A percentile compares a stretch with the other conserved stretches of the same genome.
Conservation (phyloP, 2,113 vertebrate species). For the Triplophysa rosa region DNA sequence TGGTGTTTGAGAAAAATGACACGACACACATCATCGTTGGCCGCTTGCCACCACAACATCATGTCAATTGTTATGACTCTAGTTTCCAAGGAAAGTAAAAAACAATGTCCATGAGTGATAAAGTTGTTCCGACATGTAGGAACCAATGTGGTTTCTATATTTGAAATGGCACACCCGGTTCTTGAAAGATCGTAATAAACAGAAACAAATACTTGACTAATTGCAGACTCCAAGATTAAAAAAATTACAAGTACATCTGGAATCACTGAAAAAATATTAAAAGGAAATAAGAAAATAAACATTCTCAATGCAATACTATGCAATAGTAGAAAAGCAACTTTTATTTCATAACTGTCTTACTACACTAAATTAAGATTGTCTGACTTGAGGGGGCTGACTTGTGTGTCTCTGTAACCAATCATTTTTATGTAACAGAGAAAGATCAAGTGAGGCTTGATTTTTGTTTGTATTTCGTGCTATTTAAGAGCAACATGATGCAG, state of each 20-base stretch:
- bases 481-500: not conserved
- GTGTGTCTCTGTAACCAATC: constrained; percentile 9
- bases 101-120: constrained; percentile 5
- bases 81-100: constrained; percentile 8
- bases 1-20: not conserved
- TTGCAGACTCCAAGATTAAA: not conserved
- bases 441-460: not conserved
- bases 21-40: constrained; percentile 10
- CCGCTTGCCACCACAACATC: constrained; percentile 17
- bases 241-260: not conserved
- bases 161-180: constrained; percentile 36
- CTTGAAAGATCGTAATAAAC: constrained; percentile 13
- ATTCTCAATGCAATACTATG: not conserved
- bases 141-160: constrained; percentile 20
- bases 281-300: not conserved
- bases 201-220: constrained; percentile 35
- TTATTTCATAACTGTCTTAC: not conserved
- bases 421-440: not conserved
- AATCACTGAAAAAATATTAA: not conserved
- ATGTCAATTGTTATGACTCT: not conserved
- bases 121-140: constrained; percentile 25
- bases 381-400: not conserved
- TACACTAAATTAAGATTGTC: not conserved
- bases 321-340: not conserved
- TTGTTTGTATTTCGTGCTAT: not conserved